phyloP scores from a whole-genome alignment of 2,797 vertebrate genomes.

The Erithacus rubecula region DNA sequence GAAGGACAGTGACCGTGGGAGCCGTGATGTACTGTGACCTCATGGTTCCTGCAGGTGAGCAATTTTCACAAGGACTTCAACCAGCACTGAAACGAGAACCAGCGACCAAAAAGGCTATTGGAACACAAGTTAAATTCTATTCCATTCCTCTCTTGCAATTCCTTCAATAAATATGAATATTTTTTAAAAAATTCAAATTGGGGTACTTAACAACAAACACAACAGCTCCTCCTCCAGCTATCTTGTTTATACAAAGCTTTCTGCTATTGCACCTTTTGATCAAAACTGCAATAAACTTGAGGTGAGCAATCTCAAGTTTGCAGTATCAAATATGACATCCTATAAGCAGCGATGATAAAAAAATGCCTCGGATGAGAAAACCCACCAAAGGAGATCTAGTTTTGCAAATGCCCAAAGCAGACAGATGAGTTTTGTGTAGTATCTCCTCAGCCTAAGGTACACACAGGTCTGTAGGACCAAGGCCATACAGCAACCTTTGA shows the following conservation, averaged over 20 bases:
- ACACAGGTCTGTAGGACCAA: not conserved
- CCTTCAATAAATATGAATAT: not conserved
- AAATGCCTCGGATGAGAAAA: not conserved
- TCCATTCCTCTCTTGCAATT: not conserved
- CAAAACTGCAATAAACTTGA: not conserved
- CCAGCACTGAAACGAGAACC: slow-evolving; percentile 49
- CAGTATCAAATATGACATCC: not conserved
- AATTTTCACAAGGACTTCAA: not conserved
- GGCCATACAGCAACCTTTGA: not conserved
- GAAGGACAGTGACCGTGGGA: slow-evolving; percentile 71
- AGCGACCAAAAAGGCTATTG: not conserved
- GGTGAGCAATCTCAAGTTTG: not conserved
- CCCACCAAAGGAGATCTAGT: not conserved
- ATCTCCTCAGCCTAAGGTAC: not conserved
- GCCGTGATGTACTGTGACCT: slow-evolving; percentile 75
- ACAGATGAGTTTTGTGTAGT: not conserved
- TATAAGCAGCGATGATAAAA: fast-evolving
- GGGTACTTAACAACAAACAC: too few relatives aligned
- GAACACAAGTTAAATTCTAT: not conserved
- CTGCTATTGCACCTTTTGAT: not conserved
- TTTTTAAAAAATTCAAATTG: fast-evolving
- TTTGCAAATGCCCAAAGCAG: not conserved
- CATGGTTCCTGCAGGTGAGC: slow-evolving; percentile 79
- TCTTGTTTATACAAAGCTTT: not conserved
- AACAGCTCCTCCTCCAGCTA: not conserved